phyloP scores from a whole-genome alignment of 1,140 invertebrate species.

The Diorhabda carinulata region DNA sequence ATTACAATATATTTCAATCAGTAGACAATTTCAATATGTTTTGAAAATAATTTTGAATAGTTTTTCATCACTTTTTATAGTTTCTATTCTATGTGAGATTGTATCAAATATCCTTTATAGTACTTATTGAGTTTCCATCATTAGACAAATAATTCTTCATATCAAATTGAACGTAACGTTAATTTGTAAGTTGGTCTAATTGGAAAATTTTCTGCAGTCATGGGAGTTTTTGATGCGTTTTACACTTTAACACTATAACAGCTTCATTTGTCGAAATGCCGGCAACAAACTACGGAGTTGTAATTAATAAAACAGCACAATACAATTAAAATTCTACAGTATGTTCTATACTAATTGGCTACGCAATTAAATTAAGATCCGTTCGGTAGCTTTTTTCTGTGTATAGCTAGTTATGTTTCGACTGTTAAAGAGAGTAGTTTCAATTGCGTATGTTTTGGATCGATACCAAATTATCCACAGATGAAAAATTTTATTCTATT shows the following conservation, averaged over 20 bases:
- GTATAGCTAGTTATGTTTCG: neutral
- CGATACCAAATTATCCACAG: too few species aligned
- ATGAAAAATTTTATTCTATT: too few species aligned
- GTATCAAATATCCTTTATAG: neutral
- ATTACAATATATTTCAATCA: too few species aligned
- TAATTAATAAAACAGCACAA: slow-evolving; percentile 3
- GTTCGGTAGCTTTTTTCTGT: neutral
- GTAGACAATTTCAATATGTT: too few species aligned
- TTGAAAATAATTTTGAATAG: too few species aligned
- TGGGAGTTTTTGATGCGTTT: neutral
- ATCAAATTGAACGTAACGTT: neutral
- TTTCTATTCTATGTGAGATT: neutral
- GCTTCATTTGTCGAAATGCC: neutral
- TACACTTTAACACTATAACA: neutral
- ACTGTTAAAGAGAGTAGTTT: too few species aligned
- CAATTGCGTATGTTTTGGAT: too few species aligned
- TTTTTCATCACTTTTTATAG: too few species aligned
- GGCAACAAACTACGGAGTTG: neutral
- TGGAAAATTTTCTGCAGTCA: neutral
- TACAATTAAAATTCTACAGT: slow-evolving; percentile 3
- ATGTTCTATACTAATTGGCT: neutral
- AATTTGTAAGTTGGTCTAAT: slow-evolving; percentile 1
- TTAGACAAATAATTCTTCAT: neutral
- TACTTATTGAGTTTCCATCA: neutral
- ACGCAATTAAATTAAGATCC: neutral